Conservation (phyloP, 92 coral and sea anemone genomes). For the Virgularia gustaviana region DNA sequence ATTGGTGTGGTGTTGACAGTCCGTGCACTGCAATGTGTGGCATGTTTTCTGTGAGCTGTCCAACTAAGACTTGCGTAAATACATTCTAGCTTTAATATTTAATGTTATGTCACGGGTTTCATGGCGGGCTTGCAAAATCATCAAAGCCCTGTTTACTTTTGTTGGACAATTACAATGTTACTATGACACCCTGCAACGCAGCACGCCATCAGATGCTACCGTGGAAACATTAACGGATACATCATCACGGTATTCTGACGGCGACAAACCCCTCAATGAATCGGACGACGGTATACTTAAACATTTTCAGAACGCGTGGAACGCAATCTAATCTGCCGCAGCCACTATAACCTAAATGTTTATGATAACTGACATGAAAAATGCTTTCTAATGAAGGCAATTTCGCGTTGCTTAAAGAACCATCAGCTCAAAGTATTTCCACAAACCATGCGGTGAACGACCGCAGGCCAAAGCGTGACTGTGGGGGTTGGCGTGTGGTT, state of each 20-base stretch:
- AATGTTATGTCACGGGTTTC: conserved; percentile 11
- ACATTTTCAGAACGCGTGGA: too few relatives aligned
- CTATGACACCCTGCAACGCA: too few relatives aligned
- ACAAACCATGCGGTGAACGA: not conserved
- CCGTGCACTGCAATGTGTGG: too few relatives aligned
- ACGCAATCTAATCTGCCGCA: too few relatives aligned
- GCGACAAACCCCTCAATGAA: too few relatives aligned
- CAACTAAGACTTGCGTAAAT: conserved; percentile 12
- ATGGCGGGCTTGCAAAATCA: conserved; percentile 17
- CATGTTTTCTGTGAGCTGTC: too few relatives aligned
- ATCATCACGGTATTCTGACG: too few relatives aligned
- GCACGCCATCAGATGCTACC: too few relatives aligned
- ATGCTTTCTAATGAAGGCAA: not conserved
- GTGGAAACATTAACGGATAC: too few relatives aligned
- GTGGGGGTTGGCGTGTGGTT: not conserved
- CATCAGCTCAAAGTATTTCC: not conserved
- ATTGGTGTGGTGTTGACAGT: not conserved
- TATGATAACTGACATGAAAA: too few relatives aligned
- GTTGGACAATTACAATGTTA: not conserved
- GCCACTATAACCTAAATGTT: too few relatives aligned
- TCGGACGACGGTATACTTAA: too few relatives aligned
- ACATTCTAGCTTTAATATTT: conserved; percentile 12
- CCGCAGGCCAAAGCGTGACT: not conserved
- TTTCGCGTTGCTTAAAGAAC: conserved; percentile 3
- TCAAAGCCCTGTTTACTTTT: not conserved